phyloP scores from a whole-genome alignment of 2,113 vertebrate genomes.

The Xenus cinereus region DNA sequence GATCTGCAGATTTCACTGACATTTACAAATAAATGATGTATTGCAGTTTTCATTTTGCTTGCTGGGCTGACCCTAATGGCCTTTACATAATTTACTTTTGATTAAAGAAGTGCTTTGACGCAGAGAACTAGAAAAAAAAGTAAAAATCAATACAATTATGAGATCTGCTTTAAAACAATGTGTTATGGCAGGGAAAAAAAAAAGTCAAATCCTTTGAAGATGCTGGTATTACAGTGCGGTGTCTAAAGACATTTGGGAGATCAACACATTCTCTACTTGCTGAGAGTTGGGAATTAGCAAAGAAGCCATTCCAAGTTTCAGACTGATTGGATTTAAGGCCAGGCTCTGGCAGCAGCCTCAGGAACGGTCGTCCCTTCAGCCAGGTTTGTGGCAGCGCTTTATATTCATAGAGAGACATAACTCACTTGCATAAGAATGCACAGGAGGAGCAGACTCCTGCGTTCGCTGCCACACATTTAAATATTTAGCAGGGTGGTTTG shows the following conservation, averaged over 20 bases:
- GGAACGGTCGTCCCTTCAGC: not conserved
- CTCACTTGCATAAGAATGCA: not conserved
- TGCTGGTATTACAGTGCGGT: not conserved
- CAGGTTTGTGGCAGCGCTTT: rapidly evolving
- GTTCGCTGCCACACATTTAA: not conserved
- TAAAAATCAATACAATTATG: slow-evolving; percentile 71
- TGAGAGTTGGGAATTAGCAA: not conserved
- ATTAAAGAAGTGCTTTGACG: slow-evolving; percentile 81
- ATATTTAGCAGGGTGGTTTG: not conserved
- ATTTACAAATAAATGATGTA: slow-evolving; percentile 82
- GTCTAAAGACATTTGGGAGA: not conserved
- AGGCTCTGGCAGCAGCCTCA: not conserved
- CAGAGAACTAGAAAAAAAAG: slow-evolving; percentile 13
- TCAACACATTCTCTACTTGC: not conserved
- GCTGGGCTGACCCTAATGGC: slow-evolving; percentile 69
- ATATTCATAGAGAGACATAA: not conserved
- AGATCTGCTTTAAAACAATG: slow-evolving; percentile 74
- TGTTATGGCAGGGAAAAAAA: not conserved
- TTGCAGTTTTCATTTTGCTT: slow-evolving; percentile 72
- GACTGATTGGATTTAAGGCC: rapidly evolving
- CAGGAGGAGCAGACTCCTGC: not conserved
- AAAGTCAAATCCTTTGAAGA: not conserved
- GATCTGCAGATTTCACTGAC: slow-evolving; percentile 78
- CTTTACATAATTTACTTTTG: slow-evolving; percentile 84
- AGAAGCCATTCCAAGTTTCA: not conserved